Conservation (phyloP, 2,888 invertebrate species). For the Tetrapedia diversipes region DNA sequence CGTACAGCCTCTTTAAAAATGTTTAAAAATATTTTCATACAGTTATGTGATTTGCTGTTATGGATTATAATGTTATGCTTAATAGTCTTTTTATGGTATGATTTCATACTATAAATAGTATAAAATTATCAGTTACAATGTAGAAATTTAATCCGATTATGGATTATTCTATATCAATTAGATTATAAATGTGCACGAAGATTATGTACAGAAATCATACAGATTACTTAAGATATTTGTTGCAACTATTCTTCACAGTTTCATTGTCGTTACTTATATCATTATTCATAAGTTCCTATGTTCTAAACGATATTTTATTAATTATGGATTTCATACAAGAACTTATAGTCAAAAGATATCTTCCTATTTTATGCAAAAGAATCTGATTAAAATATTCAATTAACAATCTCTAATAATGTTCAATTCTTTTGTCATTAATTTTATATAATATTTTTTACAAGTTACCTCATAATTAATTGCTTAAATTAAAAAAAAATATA, state of each 20-base stretch:
- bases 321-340: constrained; percentile 25
- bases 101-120: constrained; percentile 54
- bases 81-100: constrained; percentile 61
- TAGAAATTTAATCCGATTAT: constrained; percentile 47
- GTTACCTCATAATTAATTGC: constrained; percentile 42
- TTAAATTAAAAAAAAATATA: constrained; percentile 41
- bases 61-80: constrained; percentile 59
- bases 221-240: constrained; percentile 41
- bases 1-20: constrained; percentile 59
- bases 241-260: constrained; percentile 27
- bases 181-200: constrained; percentile 34
- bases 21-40: constrained; percentile 65
- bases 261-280: constrained; percentile 37
- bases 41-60: constrained; percentile 54
- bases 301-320: constrained; percentile 36
- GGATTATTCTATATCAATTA: constrained; percentile 52
- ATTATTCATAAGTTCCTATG: constrained; percentile 58
- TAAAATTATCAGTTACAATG: constrained; percentile 52
- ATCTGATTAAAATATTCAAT: constrained; percentile 20
- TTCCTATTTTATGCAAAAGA: constrained; percentile 26
- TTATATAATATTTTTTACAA: constrained; percentile 61
- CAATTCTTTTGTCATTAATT: constrained; percentile 54
- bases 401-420: constrained; percentile 40
- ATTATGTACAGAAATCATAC: constrained; percentile 29
- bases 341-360: constrained; percentile 30